Conservation (phyloP, 2,797 vertebrate genomes). For the Pangasius djambal region DNA sequence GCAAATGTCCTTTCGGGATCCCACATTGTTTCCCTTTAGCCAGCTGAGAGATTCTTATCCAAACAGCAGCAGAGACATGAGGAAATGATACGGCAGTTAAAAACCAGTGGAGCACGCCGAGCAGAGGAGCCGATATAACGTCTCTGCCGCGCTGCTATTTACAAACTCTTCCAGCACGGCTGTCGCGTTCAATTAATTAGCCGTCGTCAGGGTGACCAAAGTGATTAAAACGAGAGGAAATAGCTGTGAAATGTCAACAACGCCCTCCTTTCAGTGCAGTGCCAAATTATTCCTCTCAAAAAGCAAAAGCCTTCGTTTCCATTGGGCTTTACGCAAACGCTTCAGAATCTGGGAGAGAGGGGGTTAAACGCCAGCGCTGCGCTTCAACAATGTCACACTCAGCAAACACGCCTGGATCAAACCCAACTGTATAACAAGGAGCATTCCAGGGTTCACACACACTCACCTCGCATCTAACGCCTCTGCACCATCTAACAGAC, state of each 20-base stretch:
- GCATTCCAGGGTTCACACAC: slow-evolving; percentile 60
- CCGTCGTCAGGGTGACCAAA: slow-evolving; percentile 69
- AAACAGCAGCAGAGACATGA: slow-evolving; percentile 67
- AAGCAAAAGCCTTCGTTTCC: slow-evolving; percentile 46
- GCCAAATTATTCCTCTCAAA: slow-evolving; percentile 53
- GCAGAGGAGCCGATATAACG: slow-evolving; percentile 63
- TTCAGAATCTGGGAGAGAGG: background rate
- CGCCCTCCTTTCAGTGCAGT: slow-evolving; percentile 51
- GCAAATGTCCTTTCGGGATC: slow-evolving; percentile 60
- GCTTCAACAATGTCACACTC: slow-evolving; percentile 7
- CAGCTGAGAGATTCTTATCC: slow-evolving; percentile 67
- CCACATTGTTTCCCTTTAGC: slow-evolving; percentile 63
- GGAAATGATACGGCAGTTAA: slow-evolving; percentile 76
- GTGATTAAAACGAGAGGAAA: slow-evolving; percentile 68
- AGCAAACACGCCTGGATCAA: slow-evolving; percentile 18
- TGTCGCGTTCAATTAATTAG: slow-evolving; percentile 77
- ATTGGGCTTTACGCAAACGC: background rate
- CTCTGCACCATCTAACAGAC: slow-evolving; percentile 53
- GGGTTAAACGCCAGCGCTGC: slow-evolving; percentile 39
- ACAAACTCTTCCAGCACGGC: slow-evolving; percentile 69
- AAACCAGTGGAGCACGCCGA: slow-evolving; percentile 57
- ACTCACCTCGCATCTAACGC: slow-evolving; percentile 58
- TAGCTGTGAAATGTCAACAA: slow-evolving; percentile 55
- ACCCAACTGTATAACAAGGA: slow-evolving; percentile 65
- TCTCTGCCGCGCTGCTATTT: slow-evolving; percentile 69